Percentiles rank a stretch among this genome's conserved stretches.
Conservation (phyloP, 2,113 vertebrate species). For the Vombatus ursinus region DNA sequence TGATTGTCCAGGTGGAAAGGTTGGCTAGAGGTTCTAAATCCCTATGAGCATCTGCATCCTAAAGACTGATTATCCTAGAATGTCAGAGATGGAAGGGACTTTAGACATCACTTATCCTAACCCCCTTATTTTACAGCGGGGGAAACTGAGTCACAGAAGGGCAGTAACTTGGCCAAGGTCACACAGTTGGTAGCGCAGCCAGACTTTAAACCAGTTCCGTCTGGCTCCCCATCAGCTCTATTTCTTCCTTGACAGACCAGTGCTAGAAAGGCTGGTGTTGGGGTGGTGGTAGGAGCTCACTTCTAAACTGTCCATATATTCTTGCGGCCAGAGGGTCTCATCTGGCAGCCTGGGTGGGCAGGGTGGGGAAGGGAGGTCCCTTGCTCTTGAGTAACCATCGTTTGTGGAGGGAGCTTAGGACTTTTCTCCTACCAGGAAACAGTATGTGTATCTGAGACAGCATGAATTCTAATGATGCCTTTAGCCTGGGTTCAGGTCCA, state of each 20-base stretch:
- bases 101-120: background rate
- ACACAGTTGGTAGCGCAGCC: background rate
- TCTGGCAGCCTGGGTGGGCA: background rate
- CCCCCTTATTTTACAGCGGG: background rate
- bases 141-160: background rate
- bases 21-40: background rate
- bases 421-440: background rate
- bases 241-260: background rate
- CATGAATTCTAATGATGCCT: background rate
- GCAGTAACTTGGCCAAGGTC: too few species aligned
- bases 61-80: background rate
- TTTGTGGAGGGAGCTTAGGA: background rate
- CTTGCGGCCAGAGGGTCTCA: background rate
- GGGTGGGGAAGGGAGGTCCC: too few species aligned
- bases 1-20: background rate
- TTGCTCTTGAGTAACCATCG: too few species aligned
- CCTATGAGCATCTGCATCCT: background rate
- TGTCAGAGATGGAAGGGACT: background rate
- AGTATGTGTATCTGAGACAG: background rate
- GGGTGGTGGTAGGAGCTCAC: background rate
- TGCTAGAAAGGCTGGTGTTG: background rate
- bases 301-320: background rate
- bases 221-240: background rate
- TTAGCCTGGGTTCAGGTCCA: background rate
- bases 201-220: background rate